A percentile compares a stretch with the other conserved stretches of the same genome.
phyloP scores from a whole-genome alignment of 2,797 vertebrate genomes.

The Mastacembelus armatus region DNA sequence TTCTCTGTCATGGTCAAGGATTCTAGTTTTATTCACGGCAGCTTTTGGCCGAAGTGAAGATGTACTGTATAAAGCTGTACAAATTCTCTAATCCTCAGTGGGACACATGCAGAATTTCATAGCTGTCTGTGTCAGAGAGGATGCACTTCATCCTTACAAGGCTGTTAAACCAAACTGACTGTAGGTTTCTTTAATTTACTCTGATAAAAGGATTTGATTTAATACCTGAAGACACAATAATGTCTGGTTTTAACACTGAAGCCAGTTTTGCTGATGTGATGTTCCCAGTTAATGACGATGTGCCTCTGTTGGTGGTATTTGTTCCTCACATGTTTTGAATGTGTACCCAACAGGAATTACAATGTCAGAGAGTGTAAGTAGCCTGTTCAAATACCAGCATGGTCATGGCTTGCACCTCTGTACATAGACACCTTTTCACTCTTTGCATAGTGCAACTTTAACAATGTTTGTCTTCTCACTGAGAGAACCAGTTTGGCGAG shows the following conservation, averaged over 20 bases:
- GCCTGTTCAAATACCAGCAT: conserved; percentile 76
- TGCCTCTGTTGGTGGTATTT: conserved; percentile 50
- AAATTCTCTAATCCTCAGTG: conserved; percentile 27
- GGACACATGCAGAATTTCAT: conserved; percentile 16
- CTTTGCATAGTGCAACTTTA: conserved; percentile 43
- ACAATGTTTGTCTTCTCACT: conserved; percentile 70
- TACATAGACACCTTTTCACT: conserved; percentile 64
- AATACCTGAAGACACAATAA: neutral
- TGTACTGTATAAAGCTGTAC: conserved; percentile 13
- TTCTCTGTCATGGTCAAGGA: conserved; percentile 33
- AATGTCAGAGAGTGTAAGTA: conserved; percentile 56
- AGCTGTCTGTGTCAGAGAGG: conserved; percentile 36
- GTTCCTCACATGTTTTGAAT: conserved; percentile 47
- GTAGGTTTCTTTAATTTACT: neutral
- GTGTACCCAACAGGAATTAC: conserved; percentile 57
- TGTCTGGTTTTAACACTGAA: neutral
- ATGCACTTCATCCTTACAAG: conserved; percentile 28
- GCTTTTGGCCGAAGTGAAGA: conserved; percentile 43
- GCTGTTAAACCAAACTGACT: neutral
- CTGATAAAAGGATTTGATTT: neutral
- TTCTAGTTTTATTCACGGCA: conserved; percentile 37
- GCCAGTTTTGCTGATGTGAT: conserved; percentile 29
- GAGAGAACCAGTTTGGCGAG: conserved; percentile 63
- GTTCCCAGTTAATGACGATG: conserved; percentile 17
- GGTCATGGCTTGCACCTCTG: conserved; percentile 55